Evolutionary conservation across 2,797 vertebrate genomes (phyloP).

Genomic region (Arrhamphus sclerolepis): DNA sequence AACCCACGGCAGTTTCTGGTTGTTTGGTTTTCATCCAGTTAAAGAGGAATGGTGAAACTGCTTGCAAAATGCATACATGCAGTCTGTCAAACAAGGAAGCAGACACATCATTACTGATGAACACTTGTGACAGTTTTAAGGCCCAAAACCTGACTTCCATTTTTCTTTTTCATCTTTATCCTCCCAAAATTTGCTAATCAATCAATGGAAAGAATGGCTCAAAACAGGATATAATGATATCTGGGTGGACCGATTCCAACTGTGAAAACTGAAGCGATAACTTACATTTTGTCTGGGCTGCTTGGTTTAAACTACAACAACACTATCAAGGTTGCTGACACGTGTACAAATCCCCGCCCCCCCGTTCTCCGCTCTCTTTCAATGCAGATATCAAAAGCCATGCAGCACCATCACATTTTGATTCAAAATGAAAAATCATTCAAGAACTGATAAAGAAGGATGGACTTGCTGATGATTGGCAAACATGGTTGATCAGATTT

Average conservation of each 20-base stretch:
- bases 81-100: conserved; percentile 38
- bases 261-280: conserved; percentile 33
- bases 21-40: conserved; percentile 2
- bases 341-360: neutral
- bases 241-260: conserved; percentile 49
- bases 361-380: conserved; percentile 34
- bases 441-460: conserved; percentile 49
- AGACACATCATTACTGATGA: conserved; percentile 9
- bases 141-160: conserved; percentile 21
- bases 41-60: conserved; percentile 9
- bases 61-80: conserved; percentile 47
- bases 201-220: conserved; percentile 26
- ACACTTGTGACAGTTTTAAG: conserved; percentile 8
- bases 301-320: conserved; percentile 7
- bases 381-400: conserved; percentile 54
- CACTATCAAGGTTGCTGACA: neutral
- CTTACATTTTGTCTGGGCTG: conserved; percentile 32
- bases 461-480: conserved; percentile 49
- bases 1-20: neutral
- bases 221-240: conserved; percentile 44
- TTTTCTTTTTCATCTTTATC: conserved; percentile 12
- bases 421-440: conserved; percentile 52
- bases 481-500: conserved; percentile 43
- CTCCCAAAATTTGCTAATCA: conserved; percentile 18
- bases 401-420: conserved; percentile 54